Evolutionary conservation across 1,140 invertebrate genomes (phyloP), one percentile per base, ranked within the genome.

Genomic region (Pinna nobilis): DNA sequence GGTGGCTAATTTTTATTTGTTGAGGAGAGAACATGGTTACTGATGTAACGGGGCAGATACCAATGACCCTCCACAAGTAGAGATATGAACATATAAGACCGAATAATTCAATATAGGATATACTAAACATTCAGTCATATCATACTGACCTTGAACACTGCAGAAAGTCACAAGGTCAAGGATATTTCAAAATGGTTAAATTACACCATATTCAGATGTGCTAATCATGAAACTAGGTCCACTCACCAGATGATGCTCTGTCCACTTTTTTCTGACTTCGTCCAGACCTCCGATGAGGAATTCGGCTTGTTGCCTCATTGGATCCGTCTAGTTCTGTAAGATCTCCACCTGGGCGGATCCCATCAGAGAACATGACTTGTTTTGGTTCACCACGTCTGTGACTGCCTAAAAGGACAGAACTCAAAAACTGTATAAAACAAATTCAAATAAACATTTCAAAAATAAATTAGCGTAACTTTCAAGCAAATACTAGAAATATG

Each of bases 281-380:
- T 6, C 70, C 68, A 20, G 79, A 72, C 51, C 81, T 70, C 15
- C 83, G 68, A 2, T 77, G 72, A 4, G 77, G 77, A 9, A 81
- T 53, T 28, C 83, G 61, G 20, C 81, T 70, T 4, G 63, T 41
- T 18, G 77, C 64, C 55, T 84, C 76, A 53, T 75, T 73, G 1
- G 83, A 77, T 1, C 83, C 86, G 75, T 88, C 94, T 65, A 94
- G 89, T 85, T 95, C 94, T 67, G 94, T 94, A 75, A 96, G 90
- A 90, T 97, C 95, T 84, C 95, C 95, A 71, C 95, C 95, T 69
- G 95, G 95, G 78, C 95, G 91, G 86, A 97, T 96, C 77, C 95
- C 95, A 90, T 97, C 95, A 82, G 95, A 96, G 87, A 97, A 97
- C 91, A 97, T 96, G 9, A 97, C 95, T 64, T 86, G 84, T 60